These are phyloP conservation scores for Sinocyclocheilus rhinocerous DNA, from an alignment of 2,113 vertebrate genomes.

Conservation along the genomic window DNA sequence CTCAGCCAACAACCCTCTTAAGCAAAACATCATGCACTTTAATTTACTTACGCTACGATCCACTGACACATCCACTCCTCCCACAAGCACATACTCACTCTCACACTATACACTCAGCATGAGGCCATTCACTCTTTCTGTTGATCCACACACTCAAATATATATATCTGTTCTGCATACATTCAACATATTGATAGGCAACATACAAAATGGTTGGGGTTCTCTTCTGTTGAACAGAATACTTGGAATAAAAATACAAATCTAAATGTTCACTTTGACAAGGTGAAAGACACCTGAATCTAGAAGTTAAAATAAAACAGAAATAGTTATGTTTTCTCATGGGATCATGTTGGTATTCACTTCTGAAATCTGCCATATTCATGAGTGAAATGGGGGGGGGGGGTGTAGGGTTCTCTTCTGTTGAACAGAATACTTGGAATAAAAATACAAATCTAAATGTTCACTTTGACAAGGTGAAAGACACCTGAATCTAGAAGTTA, in stretches of 20 bases:
- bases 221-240: neutral
- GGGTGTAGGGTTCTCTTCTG: neutral
- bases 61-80: conserved; percentile 19
- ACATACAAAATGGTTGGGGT: neutral
- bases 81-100: conserved; percentile 19
- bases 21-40: conserved; percentile 28
- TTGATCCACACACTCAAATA: conserved; percentile 8
- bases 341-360: neutral
- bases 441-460: neutral
- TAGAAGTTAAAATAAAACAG: neutral
- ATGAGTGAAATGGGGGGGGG: neutral
- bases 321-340: neutral
- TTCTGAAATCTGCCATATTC: neutral
- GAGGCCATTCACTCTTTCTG: neutral
- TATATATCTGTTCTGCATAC: neutral
- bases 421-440: neutral
- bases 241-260: neutral
- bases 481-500: neutral
- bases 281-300: neutral
- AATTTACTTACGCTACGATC: conserved; percentile 25
- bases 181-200: neutral
- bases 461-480: neutral
- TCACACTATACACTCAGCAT: neutral
- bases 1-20: conserved; percentile 32
- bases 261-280: neutral